Percentiles rank a stretch among this genome's conserved stretches.
Evolutionary conservation across 2,113 vertebrate genomes (phyloP).

Genomic region (Notarius lentiginosus): DNA sequence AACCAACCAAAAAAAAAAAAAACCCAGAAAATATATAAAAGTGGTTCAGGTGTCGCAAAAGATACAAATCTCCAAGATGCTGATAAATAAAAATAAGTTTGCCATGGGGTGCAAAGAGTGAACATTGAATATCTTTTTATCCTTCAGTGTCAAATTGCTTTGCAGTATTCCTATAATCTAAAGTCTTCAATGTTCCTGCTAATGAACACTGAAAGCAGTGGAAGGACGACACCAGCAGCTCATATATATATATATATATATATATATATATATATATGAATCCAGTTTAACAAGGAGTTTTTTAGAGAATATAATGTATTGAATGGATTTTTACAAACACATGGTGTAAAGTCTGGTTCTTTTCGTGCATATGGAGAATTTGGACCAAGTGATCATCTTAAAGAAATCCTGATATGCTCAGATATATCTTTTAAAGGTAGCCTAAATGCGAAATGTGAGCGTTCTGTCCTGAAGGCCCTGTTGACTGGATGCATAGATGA

Average conservation of each 20-base stretch:
- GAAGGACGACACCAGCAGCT: background rate
- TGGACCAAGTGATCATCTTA: background rate
- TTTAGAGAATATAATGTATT: background rate
- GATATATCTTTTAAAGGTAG: background rate
- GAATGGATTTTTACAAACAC: background rate
- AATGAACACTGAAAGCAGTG: background rate
- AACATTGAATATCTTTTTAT: background rate
- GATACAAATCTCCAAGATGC: background rate
- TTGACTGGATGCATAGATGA: background rate
- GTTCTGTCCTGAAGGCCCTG: background rate
- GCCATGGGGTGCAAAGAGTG: background rate
- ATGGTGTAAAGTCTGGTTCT: background rate
- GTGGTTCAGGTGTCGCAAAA: background rate
- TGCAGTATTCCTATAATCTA: background rate
- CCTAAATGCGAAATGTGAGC: background rate
- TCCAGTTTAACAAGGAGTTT: conserved; percentile 3
- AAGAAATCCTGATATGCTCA: background rate
- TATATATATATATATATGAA: background rate
- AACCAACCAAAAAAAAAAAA: background rate
- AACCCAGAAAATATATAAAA: background rate
- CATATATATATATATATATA: background rate
- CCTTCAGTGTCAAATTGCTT: background rate
- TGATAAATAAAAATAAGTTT: background rate
- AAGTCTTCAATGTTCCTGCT: background rate
- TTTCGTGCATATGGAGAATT: background rate